phyloP scores from a whole-genome alignment of 2,888 invertebrate genomes.

The Tenthredo livida region DNA sequence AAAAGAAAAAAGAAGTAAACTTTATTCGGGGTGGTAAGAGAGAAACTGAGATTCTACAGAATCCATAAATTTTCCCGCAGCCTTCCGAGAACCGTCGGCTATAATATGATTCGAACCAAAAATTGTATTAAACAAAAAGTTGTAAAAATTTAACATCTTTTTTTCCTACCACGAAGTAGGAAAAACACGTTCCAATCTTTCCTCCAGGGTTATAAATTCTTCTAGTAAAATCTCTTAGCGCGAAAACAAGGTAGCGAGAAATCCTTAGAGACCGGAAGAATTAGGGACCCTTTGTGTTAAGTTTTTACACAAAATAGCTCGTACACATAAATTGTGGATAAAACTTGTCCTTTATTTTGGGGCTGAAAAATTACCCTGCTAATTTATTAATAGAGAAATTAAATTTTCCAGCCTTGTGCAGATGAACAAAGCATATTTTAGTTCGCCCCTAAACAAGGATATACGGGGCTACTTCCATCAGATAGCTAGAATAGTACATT shows the following conservation, averaged over 20 bases:
- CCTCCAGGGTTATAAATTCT: neutral
- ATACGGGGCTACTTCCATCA: too few species aligned
- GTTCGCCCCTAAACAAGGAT: too few species aligned
- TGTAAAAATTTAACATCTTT: neutral
- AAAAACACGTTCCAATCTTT: neutral
- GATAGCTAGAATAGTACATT: too few species aligned
- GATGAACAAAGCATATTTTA: neutral
- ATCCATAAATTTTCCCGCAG: neutral
- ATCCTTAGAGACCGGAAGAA: constrained; percentile 9
- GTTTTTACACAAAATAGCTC: neutral
- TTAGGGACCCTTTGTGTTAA: neutral
- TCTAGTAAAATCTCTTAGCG: neutral
- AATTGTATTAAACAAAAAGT: neutral
- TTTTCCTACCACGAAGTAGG: neutral
- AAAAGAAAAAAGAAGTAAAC: neutral
- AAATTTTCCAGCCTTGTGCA: neutral
- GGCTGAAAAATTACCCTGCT: neutral
- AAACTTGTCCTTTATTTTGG: neutral
- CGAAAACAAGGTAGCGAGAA: neutral
- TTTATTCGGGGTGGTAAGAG: neutral
- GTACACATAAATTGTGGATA: neutral
- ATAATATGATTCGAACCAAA: neutral
- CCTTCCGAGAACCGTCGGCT: neutral
- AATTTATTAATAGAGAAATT: constrained; percentile 30
- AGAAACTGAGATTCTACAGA: neutral